phyloP scores from a whole-genome alignment of 1,140 invertebrate species.

The Ostrea denselamellosa region DNA sequence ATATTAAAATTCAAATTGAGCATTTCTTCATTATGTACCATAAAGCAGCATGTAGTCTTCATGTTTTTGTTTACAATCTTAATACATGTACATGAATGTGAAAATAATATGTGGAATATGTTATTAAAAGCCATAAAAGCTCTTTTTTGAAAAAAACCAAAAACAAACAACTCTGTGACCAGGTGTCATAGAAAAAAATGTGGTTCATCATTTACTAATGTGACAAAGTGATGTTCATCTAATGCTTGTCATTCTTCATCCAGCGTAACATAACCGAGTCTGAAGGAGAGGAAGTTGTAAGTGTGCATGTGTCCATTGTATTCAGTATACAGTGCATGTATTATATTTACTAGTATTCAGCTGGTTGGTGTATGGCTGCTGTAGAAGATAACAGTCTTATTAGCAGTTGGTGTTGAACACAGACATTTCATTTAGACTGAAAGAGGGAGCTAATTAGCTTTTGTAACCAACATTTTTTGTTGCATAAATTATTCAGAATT shows the following conservation, averaged over 20 bases:
- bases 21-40: no score
- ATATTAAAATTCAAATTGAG: no score
- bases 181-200: background rate
- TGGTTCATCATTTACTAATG: background rate
- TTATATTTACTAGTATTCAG: background rate
- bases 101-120: no score
- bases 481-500: background rate
- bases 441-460: background rate
- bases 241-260: slow-evolving; percentile 7
- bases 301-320: slow-evolving; percentile 30
- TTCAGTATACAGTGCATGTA: slow-evolving; percentile 16
- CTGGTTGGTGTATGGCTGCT: slow-evolving; percentile 23
- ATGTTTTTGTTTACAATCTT: no score
- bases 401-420: background rate
- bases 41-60: no score
- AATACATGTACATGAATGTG: no score
- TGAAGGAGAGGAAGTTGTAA: slow-evolving; percentile 15
- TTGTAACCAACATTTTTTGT: background rate
- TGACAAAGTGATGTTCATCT: background rate
- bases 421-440: background rate
- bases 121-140: no score
- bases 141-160: no score
- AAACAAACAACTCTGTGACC: no score
- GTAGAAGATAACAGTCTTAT: background rate
- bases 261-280: slow-evolving; percentile 3